A percentile compares a stretch with the other conserved stretches of the same genome.
phyloP scores from a whole-genome alignment of 2,888 invertebrate species.

The Nebria salina region DNA sequence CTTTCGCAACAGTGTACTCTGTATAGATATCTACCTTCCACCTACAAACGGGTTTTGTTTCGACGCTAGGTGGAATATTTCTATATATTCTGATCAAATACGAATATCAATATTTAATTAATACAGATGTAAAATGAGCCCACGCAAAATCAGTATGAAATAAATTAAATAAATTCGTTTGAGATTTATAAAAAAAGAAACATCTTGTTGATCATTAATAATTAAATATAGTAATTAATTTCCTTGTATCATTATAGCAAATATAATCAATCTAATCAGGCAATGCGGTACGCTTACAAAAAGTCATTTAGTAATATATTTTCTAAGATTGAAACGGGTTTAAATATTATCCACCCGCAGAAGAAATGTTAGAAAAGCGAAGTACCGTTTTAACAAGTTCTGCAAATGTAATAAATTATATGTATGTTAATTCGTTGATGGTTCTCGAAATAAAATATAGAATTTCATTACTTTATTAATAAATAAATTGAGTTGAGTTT shows the following conservation, averaged over 20 bases:
- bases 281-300: too few species aligned
- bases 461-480: neutral
- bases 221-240: too few species aligned
- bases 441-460: neutral
- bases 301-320: too few species aligned
- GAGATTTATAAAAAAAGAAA: too few species aligned
- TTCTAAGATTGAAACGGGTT: neutral
- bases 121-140: too few species aligned
- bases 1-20: neutral
- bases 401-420: neutral
- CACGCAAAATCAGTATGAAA: too few species aligned
- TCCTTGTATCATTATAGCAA: too few species aligned
- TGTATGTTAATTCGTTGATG: neutral
- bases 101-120: too few species aligned
- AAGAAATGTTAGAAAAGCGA: neutral
- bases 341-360: neutral
- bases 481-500: neutral
- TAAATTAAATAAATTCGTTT: too few species aligned
- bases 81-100: neutral
- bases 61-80: neutral
- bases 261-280: too few species aligned
- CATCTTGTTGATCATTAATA: too few species aligned
- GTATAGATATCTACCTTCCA: neutral
- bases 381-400: neutral
- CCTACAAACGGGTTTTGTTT: neutral